Conservation (phyloP, 2,113 vertebrate species). For the Lophura nycthemera region DNA sequence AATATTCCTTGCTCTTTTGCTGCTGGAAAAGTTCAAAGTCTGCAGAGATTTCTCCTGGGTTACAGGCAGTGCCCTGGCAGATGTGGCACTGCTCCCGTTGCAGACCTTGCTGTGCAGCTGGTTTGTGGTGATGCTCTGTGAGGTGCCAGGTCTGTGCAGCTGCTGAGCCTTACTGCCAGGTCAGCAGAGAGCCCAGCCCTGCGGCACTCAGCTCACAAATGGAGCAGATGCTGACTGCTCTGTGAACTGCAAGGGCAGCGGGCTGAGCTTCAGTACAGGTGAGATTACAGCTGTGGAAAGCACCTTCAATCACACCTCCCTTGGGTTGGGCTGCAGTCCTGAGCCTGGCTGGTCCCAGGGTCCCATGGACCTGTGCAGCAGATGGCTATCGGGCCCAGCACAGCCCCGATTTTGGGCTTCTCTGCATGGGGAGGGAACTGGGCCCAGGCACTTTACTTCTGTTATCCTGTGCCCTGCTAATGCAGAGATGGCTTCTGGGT, state of each 20-base stretch:
- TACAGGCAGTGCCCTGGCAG: background rate
- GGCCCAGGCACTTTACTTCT: background rate
- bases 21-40: slow-evolving; percentile 32
- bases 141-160: background rate
- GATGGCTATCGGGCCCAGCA: background rate
- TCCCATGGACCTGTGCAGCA: background rate
- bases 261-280: background rate
- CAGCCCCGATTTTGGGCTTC: background rate
- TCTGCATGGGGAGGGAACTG: background rate
- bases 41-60: background rate
- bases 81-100: background rate
- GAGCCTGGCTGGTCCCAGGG: background rate
- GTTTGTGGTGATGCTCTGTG: background rate
- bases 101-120: background rate
- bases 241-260: background rate
- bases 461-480: background rate
- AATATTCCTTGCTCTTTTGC: background rate
- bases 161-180: background rate
- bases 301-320: background rate
- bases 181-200: fast-evolving
- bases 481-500: background rate
- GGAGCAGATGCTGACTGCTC: background rate
- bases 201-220: background rate
- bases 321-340: background rate
- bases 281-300: background rate